Percentiles rank a stretch among this genome's conserved stretches.
Conservation (phyloP, 2,797 vertebrate species). For the Semaprochilodus insignis region DNA sequence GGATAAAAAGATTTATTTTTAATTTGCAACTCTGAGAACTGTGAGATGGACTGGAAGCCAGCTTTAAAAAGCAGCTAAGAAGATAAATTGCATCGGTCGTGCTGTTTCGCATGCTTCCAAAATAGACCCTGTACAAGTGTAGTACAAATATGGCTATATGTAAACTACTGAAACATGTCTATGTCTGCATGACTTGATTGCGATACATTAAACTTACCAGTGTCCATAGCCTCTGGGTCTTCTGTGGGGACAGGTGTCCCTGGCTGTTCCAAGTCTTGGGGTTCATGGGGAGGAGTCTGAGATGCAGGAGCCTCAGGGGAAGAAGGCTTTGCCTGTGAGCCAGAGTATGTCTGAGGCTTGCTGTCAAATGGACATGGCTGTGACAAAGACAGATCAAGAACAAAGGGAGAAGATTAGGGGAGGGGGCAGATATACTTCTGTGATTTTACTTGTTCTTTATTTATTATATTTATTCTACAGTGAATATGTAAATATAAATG, state of each 20-base stretch:
- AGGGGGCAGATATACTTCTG: neutral
- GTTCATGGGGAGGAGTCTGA: slow-evolving; percentile 73
- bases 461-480: neutral
- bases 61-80: neutral
- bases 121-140: too few relatives aligned
- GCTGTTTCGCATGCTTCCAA: neutral
- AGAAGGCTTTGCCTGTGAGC: slow-evolving; percentile 79
- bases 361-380: slow-evolving; percentile 89
- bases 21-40: neutral
- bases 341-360: slow-evolving; percentile 77
- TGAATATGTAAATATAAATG: neutral
- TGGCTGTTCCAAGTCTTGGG: slow-evolving; percentile 86
- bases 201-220: slow-evolving; percentile 70
- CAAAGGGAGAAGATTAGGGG: neutral
- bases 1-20: neutral
- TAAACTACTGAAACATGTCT: neutral
- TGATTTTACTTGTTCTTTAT: neutral
- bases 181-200: neutral
- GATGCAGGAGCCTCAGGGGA: slow-evolving; percentile 82
- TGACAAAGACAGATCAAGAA: slow-evolving; percentile 7
- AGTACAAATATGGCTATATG: neutral
- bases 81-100: neutral
- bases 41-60: neutral
- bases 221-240: slow-evolving; percentile 87
- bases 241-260: slow-evolving; percentile 90